Evolutionary conservation across 2,888 invertebrate genomes (phyloP).

Genomic region (Alentia gelatinosa): DNA sequence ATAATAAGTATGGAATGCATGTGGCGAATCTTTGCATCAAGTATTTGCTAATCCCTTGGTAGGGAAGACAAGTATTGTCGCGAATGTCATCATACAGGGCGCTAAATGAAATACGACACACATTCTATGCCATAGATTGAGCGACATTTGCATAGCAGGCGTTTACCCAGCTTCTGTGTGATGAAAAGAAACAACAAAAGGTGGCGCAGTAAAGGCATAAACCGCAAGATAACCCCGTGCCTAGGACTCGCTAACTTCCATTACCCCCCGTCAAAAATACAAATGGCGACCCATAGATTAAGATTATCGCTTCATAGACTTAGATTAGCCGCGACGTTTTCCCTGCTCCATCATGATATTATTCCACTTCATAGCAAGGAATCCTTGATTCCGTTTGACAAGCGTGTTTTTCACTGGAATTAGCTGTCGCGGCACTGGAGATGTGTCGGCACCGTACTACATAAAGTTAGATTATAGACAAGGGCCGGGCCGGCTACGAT

Average conservation of each 20-base stretch:
- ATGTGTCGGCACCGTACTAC: neutral
- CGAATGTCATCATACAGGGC: too few species aligned
- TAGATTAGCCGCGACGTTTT: constrained; percentile 6
- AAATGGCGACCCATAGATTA: constrained; percentile 14
- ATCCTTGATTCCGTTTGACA: constrained; percentile 41
- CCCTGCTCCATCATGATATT: constrained; percentile 31
- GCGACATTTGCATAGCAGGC: neutral
- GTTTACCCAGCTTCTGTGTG: neutral
- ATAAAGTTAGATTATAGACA: constrained; percentile 30
- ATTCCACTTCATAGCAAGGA: constrained; percentile 4
- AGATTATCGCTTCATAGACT: constrained; percentile 47
- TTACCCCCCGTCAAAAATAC: neutral
- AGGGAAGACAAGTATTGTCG: too few species aligned
- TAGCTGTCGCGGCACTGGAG: neutral
- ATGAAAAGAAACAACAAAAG: neutral
- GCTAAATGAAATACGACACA: neutral
- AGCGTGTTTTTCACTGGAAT: constrained; percentile 12
- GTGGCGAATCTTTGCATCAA: neutral
- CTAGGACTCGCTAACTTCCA: constrained; percentile 11
- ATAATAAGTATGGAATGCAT: neutral
- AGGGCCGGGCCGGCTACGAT: neutral
- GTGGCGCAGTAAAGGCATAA: neutral
- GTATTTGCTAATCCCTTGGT: too few species aligned
- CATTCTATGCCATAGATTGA: neutral
- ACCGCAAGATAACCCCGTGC: neutral